A percentile compares a stretch with the other conserved stretches of the same genome.
Conservation (phyloP, 2,113 vertebrate genomes). For the Vimba vimba region DNA sequence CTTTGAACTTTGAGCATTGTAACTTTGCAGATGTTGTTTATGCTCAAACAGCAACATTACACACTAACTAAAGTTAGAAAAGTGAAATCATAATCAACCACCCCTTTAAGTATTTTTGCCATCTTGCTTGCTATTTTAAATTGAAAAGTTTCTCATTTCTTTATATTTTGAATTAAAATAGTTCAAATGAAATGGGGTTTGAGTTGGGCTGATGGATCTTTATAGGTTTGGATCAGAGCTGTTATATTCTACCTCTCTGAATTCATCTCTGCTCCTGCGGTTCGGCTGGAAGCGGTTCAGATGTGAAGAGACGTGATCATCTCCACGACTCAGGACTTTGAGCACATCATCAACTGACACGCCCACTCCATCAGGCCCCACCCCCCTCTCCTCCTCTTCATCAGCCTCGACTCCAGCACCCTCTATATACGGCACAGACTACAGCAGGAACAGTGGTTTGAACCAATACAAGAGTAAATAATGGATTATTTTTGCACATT, state of each 20-base stretch:
- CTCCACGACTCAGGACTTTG: conserved; percentile 34
- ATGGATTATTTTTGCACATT: not conserved
- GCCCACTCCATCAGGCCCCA: conserved; percentile 21
- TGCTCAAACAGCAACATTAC: too few species aligned
- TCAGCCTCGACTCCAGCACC: conserved; percentile 22
- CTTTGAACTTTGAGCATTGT: too few species aligned
- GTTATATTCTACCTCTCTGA: conserved; percentile 37
- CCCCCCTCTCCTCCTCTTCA: conserved; percentile 16
- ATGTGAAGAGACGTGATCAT: not conserved
- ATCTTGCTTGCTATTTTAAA: not conserved
- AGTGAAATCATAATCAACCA: too few species aligned
- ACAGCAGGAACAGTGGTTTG: not conserved
- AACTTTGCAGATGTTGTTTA: too few species aligned
- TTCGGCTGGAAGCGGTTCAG: not conserved
- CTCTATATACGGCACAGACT: conserved; percentile 38
- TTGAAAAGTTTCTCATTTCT: not conserved
- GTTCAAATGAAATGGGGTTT: not conserved
- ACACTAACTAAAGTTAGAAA: too few species aligned
- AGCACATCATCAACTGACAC: conserved; percentile 47
- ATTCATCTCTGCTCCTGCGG: conserved; percentile 27
- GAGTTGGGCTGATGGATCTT: not conserved
- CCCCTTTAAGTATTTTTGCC: not conserved
- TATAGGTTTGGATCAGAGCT: not conserved
- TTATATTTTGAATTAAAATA: not conserved
- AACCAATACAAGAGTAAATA: not conserved